Conservation (phyloP, 1,140 invertebrate genomes). For the Euwallacea fornicatus region DNA sequence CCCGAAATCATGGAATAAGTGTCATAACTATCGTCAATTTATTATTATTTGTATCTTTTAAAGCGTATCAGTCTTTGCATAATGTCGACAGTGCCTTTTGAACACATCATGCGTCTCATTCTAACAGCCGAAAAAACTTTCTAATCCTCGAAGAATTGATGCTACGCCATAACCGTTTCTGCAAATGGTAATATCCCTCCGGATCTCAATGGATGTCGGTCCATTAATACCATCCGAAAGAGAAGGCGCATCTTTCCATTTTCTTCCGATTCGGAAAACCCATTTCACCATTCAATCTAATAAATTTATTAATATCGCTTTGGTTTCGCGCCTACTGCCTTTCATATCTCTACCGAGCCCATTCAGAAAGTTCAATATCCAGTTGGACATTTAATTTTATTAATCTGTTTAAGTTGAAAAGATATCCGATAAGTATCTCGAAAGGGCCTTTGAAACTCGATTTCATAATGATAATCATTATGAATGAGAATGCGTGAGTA, state of each 20-base stretch:
- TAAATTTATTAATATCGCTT: conserved; percentile 38
- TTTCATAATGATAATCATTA: not conserved
- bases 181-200: conserved; percentile 28
- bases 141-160: conserved; percentile 21
- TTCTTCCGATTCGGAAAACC: conserved; percentile 32
- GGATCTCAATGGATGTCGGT: conserved; percentile 21
- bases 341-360: not conserved
- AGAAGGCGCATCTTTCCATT: conserved; percentile 34
- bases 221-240: conserved; percentile 31
- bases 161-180: conserved; percentile 21
- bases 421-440: not conserved
- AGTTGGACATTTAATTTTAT: no score
- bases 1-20: no score
- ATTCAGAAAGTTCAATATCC: not conserved
- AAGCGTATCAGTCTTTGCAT: no score
- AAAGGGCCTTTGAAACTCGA: not conserved
- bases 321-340: conserved; percentile 22
- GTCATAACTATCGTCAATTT: no score
- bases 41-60: no score
- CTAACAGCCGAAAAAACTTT: conserved; percentile 12
- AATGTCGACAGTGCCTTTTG: no score
- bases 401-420: not conserved
- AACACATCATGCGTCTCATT: no score
- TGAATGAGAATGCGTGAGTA: not conserved
- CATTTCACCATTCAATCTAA: conserved; percentile 36